A percentile compares a stretch with the other conserved stretches of the same genome.
Conservation (phyloP, 2,888 invertebrate genomes). For the Cancer borealis region DNA sequence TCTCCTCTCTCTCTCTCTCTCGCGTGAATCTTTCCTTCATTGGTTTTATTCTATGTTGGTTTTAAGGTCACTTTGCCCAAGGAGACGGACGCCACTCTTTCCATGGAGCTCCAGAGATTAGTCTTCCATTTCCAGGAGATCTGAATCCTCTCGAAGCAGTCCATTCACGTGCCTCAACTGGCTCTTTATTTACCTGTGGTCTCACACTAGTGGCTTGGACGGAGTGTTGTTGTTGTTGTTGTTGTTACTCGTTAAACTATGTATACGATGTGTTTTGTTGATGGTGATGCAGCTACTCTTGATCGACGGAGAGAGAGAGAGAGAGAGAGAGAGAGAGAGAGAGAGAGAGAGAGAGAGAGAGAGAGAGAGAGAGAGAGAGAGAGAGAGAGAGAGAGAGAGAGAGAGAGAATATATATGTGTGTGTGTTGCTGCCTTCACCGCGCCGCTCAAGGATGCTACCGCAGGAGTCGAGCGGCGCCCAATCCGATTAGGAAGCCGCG, state of each 20-base stretch:
- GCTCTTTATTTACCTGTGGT: neutral
- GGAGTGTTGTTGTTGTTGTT: no score
- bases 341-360: conserved; percentile 2
- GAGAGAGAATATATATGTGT: neutral
- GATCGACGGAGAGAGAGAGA: no score
- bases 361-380: conserved; percentile 12
- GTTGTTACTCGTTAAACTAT: no score
- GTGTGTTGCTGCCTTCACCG: neutral
- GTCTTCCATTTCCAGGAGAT: conserved; percentile 9
- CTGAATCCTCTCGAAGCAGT: neutral
- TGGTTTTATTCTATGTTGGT: no score
- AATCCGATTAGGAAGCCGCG: conserved; percentile 9
- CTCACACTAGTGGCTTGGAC: no score
- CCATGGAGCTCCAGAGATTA: neutral
- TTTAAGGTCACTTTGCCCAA: no score
- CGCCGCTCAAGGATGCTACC: conserved; percentile 20
- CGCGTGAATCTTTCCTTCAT: no score
- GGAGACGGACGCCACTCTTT: neutral
- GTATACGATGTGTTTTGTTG: no score
- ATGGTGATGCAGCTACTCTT: no score
- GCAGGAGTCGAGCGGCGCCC: neutral
- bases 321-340: no score
- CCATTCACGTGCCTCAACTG: neutral
- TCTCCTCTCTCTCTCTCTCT: no score
- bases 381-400: conserved; percentile 5